Conservation (phyloP, 2,113 vertebrate genomes). For the Thalassarche chlororhynchos region DNA sequence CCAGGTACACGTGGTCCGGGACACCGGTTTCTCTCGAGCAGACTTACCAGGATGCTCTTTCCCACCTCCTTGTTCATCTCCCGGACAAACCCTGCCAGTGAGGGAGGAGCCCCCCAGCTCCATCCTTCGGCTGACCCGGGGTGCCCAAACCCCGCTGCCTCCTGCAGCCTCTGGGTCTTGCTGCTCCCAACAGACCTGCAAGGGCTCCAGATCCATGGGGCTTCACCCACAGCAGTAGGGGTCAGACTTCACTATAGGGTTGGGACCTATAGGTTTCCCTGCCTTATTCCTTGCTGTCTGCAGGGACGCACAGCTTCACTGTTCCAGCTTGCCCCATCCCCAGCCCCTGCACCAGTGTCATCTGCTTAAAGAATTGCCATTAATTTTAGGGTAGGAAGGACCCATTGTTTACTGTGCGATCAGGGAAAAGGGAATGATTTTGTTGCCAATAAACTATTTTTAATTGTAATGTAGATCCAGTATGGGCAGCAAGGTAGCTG, state of each 20-base stretch:
- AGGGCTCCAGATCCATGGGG: background rate
- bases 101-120: background rate
- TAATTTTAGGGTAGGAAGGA: constrained; percentile 20
- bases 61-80: background rate
- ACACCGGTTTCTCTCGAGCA: rapidly evolving
- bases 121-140: rapidly evolving
- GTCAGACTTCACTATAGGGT: background rate
- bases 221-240: background rate
- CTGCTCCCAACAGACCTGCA: background rate
- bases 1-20: rapidly evolving
- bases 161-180: background rate
- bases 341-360: background rate
- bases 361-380: constrained; percentile 32
- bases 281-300: background rate
- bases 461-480: constrained; percentile 13
- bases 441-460: constrained; percentile 58
- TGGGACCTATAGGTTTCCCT: background rate
- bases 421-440: background rate
- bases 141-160: background rate
- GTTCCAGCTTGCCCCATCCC: background rate
- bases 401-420: background rate
- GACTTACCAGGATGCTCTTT: background rate
- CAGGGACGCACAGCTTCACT: background rate
- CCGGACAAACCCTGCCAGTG: background rate
- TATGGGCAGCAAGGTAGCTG: background rate